Evolutionary conservation across 2,113 vertebrate species (phyloP), one percentile per base, ranked within the genome.

Genomic region (Megaptera novaeangliae): DNA sequence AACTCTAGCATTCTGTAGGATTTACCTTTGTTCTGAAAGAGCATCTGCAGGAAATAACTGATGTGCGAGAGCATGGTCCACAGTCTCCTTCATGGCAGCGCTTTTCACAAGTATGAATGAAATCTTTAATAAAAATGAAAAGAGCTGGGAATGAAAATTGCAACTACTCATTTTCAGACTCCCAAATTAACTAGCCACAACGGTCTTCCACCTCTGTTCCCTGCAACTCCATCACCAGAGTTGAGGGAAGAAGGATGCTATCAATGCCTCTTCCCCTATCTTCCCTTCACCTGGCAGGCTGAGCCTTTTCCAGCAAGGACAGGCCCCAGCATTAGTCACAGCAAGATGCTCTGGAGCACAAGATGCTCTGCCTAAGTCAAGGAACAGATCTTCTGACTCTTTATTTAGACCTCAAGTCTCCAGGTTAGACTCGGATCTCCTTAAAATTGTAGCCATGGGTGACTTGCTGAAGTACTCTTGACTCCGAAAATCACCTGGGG

Each of bases 31-130:
- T 99, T 98, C 99, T 99, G 98, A 99, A 99, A 98, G 99, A 99
- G 98, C 99, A 99, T 95, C 99, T 98, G 98, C 99, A 99, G 97
- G 99, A 99, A 98, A 99, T 97, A 83, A 99, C 99, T n/a, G 99
- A 99, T 75, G 99, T 99, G 85, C 99, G 99, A 95, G 99, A 99
- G 97, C 99, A 99, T 0, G 99, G 99, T 57, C 98, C 99, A 97
- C 99, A 99, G 95, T 98, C 98, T 96, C 99, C 99, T 98, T 99
- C 99, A 27, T 99, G 99, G 98, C 99, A 99, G 95, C 99, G 97
- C 93, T 99, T 99, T 98, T 99, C 99, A 98, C 99, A 99, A 21
- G 99, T 98, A 98, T 99, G 99, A 98, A 99, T 68, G 27, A 98
- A 99, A 98, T 99, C 99, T 98, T 97, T 99, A 98, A 87, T 41